Evolutionary conservation across 1,140 invertebrate species (phyloP).

Genomic region (Eumaeus atala): DNA sequence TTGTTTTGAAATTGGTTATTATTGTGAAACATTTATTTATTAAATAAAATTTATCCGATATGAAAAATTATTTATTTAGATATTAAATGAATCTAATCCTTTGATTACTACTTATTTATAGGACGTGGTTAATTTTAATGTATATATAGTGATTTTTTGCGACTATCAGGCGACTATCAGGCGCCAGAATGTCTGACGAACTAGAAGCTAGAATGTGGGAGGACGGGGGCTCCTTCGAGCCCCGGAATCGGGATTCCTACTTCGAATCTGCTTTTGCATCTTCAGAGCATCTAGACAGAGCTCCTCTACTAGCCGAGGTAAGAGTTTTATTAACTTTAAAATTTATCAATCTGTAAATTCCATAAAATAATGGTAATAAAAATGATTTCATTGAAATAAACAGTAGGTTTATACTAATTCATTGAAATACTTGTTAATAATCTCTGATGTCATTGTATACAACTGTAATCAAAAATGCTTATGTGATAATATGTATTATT

Average conservation of each 20-base stretch:
- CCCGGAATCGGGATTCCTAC: constrained; percentile 44
- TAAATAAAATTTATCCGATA: neutral
- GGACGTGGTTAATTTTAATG: constrained; percentile 10
- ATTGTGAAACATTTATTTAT: neutral
- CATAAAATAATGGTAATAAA: too few relatives aligned
- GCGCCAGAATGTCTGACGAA: constrained; percentile 71
- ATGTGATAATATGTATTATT: too few relatives aligned
- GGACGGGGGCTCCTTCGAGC: constrained; percentile 53
- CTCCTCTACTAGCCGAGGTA: constrained; percentile 63
- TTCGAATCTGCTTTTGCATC: constrained; percentile 63
- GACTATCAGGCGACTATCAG: constrained; percentile 16
- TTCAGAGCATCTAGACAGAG: constrained; percentile 62
- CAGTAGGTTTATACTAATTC: too few relatives aligned
- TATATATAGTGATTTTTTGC: constrained; percentile 16
- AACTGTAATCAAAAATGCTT: too few relatives aligned
- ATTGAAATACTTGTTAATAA: too few relatives aligned
- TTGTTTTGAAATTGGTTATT: constrained; percentile 12
- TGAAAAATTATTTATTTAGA: too few relatives aligned
- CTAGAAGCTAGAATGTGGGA: constrained; percentile 67
- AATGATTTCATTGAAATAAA: too few relatives aligned
- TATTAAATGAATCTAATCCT: too few relatives aligned
- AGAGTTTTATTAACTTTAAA: constrained; percentile 17
- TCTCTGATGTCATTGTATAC: too few relatives aligned
- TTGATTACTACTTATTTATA: too few relatives aligned
- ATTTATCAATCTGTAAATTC: too few relatives aligned